Evolutionary conservation across 1,140 invertebrate genomes (phyloP), one percentile per base, ranked within the genome.

Genomic region (Adoxophyes honmai): DNA sequence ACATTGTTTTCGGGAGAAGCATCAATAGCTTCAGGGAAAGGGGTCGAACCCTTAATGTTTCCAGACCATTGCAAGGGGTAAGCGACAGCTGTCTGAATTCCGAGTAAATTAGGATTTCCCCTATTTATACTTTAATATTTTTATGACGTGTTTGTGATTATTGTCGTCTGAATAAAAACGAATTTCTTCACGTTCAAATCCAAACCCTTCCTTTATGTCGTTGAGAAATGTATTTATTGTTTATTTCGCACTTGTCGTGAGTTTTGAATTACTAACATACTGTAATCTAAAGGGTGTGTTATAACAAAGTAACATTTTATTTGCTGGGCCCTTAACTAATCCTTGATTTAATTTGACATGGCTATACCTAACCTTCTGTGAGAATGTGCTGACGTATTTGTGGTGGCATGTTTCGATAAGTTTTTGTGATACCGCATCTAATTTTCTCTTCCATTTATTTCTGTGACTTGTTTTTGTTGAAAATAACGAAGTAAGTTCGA

Each of bases 311-410:
- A 48, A 57, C 52, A 57, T 55, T 56, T 73, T 55, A 60, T 70
- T 70, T 68, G 70, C 65, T 66, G 62, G 37, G 53, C 58, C 51
- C 34, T 44, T 51, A 60, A 48, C 44, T 62, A 42, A 38, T 60
- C 54, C 55, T 48, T 48, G 28, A 48, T 48, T 21, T 65, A 21
- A 48, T 48, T 48, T 65, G 68, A 62, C 21, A 69, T 74, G 66
- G 72, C 64, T 63, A 64, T 44, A 48, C 42, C 42, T 48, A 48
- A 48, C 68, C 55, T 67, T 62, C 59, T 71, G 58, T 67, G 72
- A 62, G 62, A 71, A 69, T 74, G 72, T 64, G 66, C 66, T 72
- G 52, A 64, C 48, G 63, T 72, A 64, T 62, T 66, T 72, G 70
- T 75, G 67, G 66, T 75, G 67, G 69, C 69, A 72, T 72, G 73